Evolutionary conservation across 1,140 invertebrate genomes (phyloP).

Genomic region (Choristoneura fumiferana): DNA sequence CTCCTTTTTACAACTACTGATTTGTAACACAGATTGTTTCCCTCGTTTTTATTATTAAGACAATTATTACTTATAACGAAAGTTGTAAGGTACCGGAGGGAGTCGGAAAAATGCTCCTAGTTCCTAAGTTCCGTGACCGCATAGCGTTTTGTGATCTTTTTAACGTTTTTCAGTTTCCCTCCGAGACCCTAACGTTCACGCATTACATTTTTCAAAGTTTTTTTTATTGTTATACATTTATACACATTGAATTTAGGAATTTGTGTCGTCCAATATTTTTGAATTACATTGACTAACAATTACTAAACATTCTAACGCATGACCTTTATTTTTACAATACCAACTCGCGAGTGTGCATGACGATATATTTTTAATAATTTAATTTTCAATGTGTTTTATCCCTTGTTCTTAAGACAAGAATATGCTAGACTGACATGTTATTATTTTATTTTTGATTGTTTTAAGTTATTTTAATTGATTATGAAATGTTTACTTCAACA

Average conservation of each 20-base stretch:
- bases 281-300: constrained; percentile 73
- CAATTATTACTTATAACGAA: constrained; percentile 22
- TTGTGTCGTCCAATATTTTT: constrained; percentile 45
- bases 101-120: constrained; percentile 56
- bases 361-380: constrained; percentile 40
- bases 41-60: constrained; percentile 23
- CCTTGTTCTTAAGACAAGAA: constrained; percentile 44
- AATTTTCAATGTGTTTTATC: constrained; percentile 42
- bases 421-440: constrained; percentile 61
- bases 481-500: constrained; percentile 74
- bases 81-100: constrained; percentile 47
- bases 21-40: constrained; percentile 43
- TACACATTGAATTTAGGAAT: constrained; percentile 20
- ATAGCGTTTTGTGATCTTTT: constrained; percentile 34
- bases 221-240: constrained; percentile 25
- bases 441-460: constrained; percentile 43
- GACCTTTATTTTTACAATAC: constrained; percentile 63
- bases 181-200: constrained; percentile 46
- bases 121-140: constrained; percentile 51
- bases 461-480: constrained; percentile 43
- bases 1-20: constrained; percentile 35
- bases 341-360: constrained; percentile 75
- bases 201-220: constrained; percentile 36
- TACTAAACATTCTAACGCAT: constrained; percentile 75
- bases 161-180: constrained; percentile 61